These are phyloP conservation scores for Papilio aristodemus DNA, from an alignment of 1,140 invertebrate genomes.

Conservation along the genomic window DNA sequence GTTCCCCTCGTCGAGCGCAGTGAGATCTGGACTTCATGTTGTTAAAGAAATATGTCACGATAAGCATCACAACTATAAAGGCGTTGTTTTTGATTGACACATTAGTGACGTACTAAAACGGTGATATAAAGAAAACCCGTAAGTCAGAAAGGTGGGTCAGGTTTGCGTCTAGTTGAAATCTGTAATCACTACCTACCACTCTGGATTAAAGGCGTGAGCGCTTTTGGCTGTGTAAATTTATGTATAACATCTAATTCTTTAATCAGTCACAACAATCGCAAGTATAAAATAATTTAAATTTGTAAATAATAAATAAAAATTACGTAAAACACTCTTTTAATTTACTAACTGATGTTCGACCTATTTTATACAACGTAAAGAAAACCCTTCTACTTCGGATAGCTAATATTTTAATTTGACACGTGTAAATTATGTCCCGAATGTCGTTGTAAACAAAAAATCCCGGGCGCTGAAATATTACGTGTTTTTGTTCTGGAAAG, in stretches of 20 bases:
- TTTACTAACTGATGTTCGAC: background rate
- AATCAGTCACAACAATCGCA: too few species aligned
- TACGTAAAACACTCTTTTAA: background rate
- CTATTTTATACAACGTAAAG: background rate
- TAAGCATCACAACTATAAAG: background rate
- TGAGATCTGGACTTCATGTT: background rate
- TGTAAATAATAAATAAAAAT: too few species aligned
- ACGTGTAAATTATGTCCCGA: constrained; percentile 3
- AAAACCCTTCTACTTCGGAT: background rate
- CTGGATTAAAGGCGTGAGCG: too few species aligned
- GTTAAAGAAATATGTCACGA: too few species aligned
- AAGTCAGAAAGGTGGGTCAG: too few species aligned
- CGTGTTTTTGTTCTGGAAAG: constrained; percentile 1
- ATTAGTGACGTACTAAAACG: too few species aligned
- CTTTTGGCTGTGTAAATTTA: too few species aligned
- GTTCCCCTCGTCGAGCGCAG: background rate
- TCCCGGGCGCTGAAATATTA: background rate
- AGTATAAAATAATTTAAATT: too few species aligned
- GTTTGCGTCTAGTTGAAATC: too few species aligned
- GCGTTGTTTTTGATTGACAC: background rate
- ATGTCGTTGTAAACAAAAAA: background rate
- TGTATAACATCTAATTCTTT: too few species aligned
- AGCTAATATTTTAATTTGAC: constrained; percentile 14
- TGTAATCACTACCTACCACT: too few species aligned
- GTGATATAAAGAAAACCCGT: too few species aligned